Evolutionary conservation across 2,797 vertebrate species (phyloP).

Genomic region (Phataginus tricuspis): DNA sequence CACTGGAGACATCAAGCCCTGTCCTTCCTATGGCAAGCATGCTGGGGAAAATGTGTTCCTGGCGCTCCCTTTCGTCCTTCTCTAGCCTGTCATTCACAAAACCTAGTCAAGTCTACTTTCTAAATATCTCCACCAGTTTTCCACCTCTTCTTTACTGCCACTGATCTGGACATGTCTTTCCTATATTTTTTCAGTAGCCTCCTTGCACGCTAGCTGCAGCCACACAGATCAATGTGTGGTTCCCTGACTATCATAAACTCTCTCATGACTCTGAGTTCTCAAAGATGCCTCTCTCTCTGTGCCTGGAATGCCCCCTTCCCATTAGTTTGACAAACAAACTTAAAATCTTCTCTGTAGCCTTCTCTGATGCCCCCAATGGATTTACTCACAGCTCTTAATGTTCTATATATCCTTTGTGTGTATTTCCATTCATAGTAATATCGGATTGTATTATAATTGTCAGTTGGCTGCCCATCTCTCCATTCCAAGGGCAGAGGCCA

Average conservation of each 20-base stretch:
- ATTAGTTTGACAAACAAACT: not conserved
- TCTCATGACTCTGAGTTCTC: not conserved
- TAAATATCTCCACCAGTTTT: not conserved
- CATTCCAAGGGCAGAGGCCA: not conserved
- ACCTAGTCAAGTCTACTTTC: not conserved
- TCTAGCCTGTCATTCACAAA: not conserved
- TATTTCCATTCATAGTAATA: not conserved
- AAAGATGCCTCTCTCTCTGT: not conserved
- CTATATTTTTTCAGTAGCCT: not conserved
- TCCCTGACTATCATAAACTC: not conserved
- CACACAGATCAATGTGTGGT: not conserved
- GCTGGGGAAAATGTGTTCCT: not conserved
- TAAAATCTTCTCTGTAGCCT: not conserved
- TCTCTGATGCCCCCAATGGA: not conserved
- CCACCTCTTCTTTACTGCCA: not conserved
- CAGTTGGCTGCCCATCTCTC: not conserved
- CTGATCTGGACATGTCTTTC: not conserved
- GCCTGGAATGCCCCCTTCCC: not conserved
- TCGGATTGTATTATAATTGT: not conserved
- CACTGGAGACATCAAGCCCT: not conserved
- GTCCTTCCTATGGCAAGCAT: not conserved
- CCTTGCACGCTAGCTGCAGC: not conserved
- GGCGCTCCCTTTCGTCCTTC: not conserved
- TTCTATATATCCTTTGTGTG: not conserved
- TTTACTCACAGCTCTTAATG: not conserved